Evolutionary conservation across 1,140 invertebrate genomes (phyloP), one percentile per base, ranked within the genome.

Genomic region (Maconellicoccus hirsutus): DNA sequence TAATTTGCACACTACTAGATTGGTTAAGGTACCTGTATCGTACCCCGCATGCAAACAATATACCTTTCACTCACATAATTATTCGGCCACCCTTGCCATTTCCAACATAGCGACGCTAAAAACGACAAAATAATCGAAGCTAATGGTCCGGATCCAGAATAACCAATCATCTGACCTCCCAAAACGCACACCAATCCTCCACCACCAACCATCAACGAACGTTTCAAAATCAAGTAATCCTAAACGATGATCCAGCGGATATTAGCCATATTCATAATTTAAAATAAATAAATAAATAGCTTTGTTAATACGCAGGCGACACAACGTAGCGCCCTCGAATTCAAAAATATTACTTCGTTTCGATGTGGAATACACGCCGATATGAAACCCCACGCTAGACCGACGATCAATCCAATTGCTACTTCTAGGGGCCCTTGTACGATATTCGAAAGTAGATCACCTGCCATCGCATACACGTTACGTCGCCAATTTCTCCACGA

Each of bases 141-240:
- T 14, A 89, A 77, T 12, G 86, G 84, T 19, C 88, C 87, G 6
- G 85, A 84, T 16, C 86, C 86, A 33, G 79, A 79, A 75, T 86
- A 83, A 6, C 83, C 83, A 66, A 86, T 77, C 25, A 78, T 76
- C 70, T 81, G 80, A 75, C 86, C 86, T 21, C 86, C 86, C 77
- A 89, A 83, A 70, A 88, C 82, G 27, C 83, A 81, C 69, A 86
- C 77, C 39, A 86, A 75, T 29, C 86, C 86, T 72, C 80, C 85
- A 74, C 81, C 78, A 52, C 86, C 76, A 72, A 85, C 77, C 72
- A 86, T 76, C 70, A 86, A 77, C 73, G 81, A 78, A 71, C 82
- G 77, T 71, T 81, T 75, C 0, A 79, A 76, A 70, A 81, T 78
- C 59, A 79, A 76, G 74, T 81, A 79, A 70, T 76, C 75, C 79